Evolutionary conservation across 2,113 vertebrate species (phyloP).

Genomic region (Cardinalis cardinalis): DNA sequence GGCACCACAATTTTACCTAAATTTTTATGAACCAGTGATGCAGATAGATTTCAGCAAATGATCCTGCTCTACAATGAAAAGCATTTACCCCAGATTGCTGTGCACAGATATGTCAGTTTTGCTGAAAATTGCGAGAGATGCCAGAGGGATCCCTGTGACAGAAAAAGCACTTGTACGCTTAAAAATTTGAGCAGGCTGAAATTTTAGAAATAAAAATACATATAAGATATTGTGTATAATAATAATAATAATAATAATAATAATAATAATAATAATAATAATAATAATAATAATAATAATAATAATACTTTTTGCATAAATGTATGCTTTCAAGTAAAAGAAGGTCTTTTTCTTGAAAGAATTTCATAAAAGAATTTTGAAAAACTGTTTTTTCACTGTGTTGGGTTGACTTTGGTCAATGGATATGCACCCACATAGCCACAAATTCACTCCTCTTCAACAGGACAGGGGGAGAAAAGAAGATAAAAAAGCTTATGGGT

Average conservation of each 20-base stretch:
- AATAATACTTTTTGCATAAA: neutral
- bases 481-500: neutral
- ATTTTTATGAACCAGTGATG: neutral
- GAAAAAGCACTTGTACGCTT: neutral
- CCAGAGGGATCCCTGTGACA: neutral
- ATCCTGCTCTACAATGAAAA: neutral
- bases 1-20: neutral
- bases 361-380: neutral
- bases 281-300: neutral
- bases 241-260: neutral
- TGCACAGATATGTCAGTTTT: neutral
- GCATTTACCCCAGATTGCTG: neutral
- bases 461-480: neutral
- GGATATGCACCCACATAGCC: accelerated
- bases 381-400: neutral
- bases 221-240: neutral
- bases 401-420: neutral
- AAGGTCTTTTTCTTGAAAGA: neutral
- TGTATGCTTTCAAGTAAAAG: neutral
- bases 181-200: neutral
- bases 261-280: neutral
- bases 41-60: neutral
- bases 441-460: neutral
- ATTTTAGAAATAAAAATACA: neutral
- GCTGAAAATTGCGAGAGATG: neutral